Base-by-base conservation (phyloP, 2,888 invertebrate species). In the Idaea aversata region DNA sequence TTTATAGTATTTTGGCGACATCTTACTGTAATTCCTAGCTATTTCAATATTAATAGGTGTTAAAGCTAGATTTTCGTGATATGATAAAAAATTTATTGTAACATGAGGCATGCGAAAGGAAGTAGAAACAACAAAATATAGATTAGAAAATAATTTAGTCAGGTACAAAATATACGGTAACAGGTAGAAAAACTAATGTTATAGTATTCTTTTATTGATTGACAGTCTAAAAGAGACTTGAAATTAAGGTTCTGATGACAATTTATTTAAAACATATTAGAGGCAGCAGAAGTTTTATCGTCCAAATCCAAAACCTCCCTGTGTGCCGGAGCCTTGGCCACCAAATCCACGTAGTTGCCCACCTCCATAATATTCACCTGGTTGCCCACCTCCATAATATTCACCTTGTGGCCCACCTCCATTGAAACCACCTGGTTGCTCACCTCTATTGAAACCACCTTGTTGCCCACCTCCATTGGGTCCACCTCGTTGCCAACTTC, bases 311-410 rank as follows among this genome's bases (percentile, higher is more conserved):
- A 47, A 47, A 13, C 47, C 47, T 13, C 47, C 47, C 10, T 47
- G 15, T 58, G 5, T 15, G 10, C 65, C 65, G 62, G 16, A 64
- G 34, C 63, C 63, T 63, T 66, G 63, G 0, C 63, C 61, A 7
- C 65, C 65, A 47, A 57, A 70, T 13, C 71, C 72, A 3, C 70
- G 65, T 58, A 63, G 64, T 13, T 34, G 36, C 15, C 70, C 69
- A 36, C 47, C 10, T 25, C 25, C 25, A 25, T 25, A 25, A 25
- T 25, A 65, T 5, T 72, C 72, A 7, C 70, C 68, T 36, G 63
- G 67, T 47, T 64, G 67, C 3, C 72, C 72, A 25, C 3, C 25
- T 34, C 16, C 47, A 47, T 13, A 25, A 59, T 62, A 70, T 13
- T 69, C 71, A 1, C 68, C 66, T 47, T 38, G 63, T 38, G 62